These are phyloP conservation scores for Otolemur crassicaudatus DNA, from an alignment of 2,797 vertebrate species.

Conservation along the genomic window DNA sequence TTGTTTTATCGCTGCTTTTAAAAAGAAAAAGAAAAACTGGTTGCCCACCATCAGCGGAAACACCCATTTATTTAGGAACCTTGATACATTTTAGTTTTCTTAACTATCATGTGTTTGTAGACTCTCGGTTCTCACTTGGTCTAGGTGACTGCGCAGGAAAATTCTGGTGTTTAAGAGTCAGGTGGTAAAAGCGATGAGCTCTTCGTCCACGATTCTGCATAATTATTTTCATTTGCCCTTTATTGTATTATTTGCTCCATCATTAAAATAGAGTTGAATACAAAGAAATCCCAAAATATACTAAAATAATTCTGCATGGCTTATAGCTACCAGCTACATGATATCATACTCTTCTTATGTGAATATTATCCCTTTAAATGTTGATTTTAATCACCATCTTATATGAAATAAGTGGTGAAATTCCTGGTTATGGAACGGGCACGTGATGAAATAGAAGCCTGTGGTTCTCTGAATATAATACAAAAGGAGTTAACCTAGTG, in stretches of 20 bases:
- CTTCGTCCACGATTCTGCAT: background rate
- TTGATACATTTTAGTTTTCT: background rate
- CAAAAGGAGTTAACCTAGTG: background rate
- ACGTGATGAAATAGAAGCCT: background rate
- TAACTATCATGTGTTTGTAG: background rate
- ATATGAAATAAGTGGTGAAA: background rate
- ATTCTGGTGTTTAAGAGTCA: background rate
- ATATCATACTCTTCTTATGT: background rate
- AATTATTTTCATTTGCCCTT: conserved; percentile 26
- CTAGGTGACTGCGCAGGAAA: background rate
- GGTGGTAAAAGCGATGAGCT: background rate
- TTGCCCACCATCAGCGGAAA: background rate
- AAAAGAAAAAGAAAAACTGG: background rate
- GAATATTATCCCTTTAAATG: background rate
- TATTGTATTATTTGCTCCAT: conserved; percentile 22
- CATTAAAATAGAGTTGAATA: conserved; percentile 53
- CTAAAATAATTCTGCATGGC: background rate
- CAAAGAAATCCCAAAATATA: background rate
- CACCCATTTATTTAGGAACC: background rate
- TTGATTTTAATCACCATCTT: background rate
- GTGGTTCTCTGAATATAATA: background rate
- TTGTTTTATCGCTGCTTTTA: background rate
- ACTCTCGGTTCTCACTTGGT: background rate
- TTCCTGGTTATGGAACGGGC: background rate
- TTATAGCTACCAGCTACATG: background rate